phyloP scores from a whole-genome alignment of 2,797 vertebrate species.

The Leptodactylus fallax region DNA sequence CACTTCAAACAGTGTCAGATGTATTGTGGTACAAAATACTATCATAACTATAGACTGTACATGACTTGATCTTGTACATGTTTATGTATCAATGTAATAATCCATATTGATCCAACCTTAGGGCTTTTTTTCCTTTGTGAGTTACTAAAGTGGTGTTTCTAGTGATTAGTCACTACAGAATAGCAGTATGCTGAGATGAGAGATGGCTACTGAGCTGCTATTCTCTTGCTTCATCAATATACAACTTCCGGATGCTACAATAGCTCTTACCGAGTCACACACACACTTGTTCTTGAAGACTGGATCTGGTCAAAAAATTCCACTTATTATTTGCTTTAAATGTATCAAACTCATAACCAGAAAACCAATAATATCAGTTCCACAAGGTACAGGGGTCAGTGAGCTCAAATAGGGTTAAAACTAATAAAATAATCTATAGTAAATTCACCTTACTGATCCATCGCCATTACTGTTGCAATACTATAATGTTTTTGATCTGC shows the following conservation, averaged over 20 bases:
- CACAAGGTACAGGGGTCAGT: neutral
- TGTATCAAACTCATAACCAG: neutral
- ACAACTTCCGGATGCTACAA: neutral
- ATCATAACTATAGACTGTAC: neutral
- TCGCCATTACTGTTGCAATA: too few relatives aligned
- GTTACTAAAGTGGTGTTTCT: neutral
- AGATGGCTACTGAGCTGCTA: neutral
- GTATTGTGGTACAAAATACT: neutral
- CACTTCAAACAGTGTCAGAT: too few relatives aligned
- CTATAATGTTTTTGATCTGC: too few relatives aligned
- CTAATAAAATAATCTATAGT: too few relatives aligned
- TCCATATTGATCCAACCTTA: neutral
- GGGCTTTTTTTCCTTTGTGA: neutral
- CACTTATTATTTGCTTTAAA: neutral
- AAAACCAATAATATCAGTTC: neutral
- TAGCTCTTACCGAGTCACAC: neutral
- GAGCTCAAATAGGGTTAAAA: too few relatives aligned
- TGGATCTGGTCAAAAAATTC: neutral
- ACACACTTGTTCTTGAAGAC: neutral
- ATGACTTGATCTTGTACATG: neutral
- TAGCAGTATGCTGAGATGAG: neutral
- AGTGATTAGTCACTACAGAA: constrained; percentile 21
- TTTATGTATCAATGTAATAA: neutral
- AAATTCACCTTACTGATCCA: too few relatives aligned
- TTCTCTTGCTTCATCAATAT: constrained; percentile 1